Base-by-base conservation (phyloP, 2,888 invertebrate species). In the Parnassius orleans region DNA sequence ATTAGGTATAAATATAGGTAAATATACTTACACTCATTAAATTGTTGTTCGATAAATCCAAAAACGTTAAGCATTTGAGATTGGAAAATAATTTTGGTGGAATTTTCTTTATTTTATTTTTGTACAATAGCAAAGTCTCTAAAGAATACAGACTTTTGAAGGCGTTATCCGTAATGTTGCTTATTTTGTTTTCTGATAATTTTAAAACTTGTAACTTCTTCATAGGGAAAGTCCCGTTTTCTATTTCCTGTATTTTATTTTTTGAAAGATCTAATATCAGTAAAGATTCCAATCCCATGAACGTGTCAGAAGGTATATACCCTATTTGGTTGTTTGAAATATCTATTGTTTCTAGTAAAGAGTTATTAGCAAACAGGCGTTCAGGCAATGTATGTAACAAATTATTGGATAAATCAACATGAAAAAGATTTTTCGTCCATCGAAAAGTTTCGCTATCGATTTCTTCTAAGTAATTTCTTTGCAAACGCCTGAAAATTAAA, bases 221-320 rank as follows among this genome's bases (percentile, higher is more conserved):
- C 55, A 95, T 80, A 56, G 93, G 88, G 72, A 95, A 94, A 1
- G 93, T 86, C 57, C 89, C 89, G 52, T 92, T 92, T 64, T 93
- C 92, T 53, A 96, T 84, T 14, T 82, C 85, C 57, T 92, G 92
- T 67, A 96, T 87, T 72, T 91, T 90, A 80, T 96, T 96, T 64
- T 93, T 93, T 3, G 94, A 94, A 19, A 96, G 81, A 83, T 96
- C 96, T 63, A 96, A 83, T 74, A 95, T 94, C 71, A 93, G 93
- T 15, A 96, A 79, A 2, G 92, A 89, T 10, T 84, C 81, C 41
- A 95, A 84, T 5, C 93, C 93, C 0, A 89, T 76, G 63, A 96
- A 94, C 33, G 93, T 78, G 24, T 89, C 90, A 33, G 92, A 91
- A 0, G 94, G 93, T 54, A 95, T 82, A 24, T 92, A 89, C 57